Evolutionary conservation across 2,113 vertebrate genomes (phyloP).

Genomic region (Triplophysa siluroides): DNA sequence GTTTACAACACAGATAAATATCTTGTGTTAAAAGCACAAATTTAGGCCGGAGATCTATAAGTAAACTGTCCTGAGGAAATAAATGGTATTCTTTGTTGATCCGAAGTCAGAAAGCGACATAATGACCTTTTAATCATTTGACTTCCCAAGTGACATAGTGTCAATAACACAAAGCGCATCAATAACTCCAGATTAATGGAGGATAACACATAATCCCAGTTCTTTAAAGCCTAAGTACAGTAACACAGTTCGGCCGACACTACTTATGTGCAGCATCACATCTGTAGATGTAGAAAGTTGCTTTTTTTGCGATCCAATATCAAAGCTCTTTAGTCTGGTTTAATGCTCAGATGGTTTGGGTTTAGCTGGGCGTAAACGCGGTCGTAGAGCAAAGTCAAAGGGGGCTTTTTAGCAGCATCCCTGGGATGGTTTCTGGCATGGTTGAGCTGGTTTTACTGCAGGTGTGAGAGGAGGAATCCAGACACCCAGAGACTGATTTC

Average conservation of each 20-base stretch:
- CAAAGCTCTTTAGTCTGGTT: neutral
- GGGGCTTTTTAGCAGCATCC: conserved; percentile 13
- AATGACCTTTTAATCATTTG: neutral
- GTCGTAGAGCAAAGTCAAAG: conserved; percentile 18
- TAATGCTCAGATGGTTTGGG: conserved; percentile 11
- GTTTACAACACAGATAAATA: conserved; percentile 40
- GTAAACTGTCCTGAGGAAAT: neutral
- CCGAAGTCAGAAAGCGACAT: neutral
- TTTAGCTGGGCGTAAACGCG: neutral
- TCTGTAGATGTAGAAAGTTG: too few species aligned
- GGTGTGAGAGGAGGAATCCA: conserved; percentile 44
- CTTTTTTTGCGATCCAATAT: too few species aligned
- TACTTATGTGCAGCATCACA: too few species aligned
- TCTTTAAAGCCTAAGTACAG: too few species aligned
- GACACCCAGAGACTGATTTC: conserved; percentile 47
- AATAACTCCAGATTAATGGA: neutral
- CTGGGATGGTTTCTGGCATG: conserved; percentile 2
- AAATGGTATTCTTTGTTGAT: neutral
- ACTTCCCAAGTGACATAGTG: too few species aligned
- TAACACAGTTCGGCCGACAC: too few species aligned
- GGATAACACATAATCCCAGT: too few species aligned
- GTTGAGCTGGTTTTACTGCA: conserved; percentile 47
- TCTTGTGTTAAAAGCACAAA: conserved; percentile 16
- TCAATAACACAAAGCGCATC: neutral
- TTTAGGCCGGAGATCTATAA: neutral